These are phyloP conservation scores for Ladona fulva DNA, from an alignment of 1,140 invertebrate genomes.

Conservation along the genomic window DNA sequence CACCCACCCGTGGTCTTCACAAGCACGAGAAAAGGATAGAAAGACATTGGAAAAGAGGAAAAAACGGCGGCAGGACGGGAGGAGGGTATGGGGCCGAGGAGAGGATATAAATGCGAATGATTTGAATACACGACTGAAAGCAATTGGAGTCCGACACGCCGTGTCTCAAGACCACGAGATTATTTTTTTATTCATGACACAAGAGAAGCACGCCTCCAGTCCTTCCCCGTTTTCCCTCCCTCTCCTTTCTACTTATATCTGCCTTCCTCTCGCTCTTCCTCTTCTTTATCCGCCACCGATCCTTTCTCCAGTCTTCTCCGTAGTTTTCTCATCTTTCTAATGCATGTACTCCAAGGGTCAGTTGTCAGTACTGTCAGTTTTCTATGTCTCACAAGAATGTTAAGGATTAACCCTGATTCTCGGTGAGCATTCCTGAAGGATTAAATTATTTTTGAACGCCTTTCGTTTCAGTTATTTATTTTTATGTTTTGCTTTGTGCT, in stretches of 20 bases:
- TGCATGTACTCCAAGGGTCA: too few relatives aligned
- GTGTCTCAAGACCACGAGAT: background rate
- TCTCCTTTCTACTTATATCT: conserved; percentile 15
- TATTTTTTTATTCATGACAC: conserved; percentile 8
- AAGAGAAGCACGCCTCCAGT: conserved; percentile 17
- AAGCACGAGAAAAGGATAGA: background rate
- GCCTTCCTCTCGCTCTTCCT: conserved; percentile 20
- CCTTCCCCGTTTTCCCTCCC: conserved; percentile 18
- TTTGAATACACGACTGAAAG: conserved; percentile 9
- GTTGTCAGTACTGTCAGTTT: too few relatives aligned
- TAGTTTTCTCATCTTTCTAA: too few relatives aligned
- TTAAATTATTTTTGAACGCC: too few relatives aligned
- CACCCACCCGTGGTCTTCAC: too few relatives aligned
- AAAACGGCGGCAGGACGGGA: background rate
- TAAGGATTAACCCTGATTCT: too few relatives aligned
- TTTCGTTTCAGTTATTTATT: too few relatives aligned
- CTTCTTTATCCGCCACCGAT: background rate
- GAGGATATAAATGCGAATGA: background rate
- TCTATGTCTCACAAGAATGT: too few relatives aligned
- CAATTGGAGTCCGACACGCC: conserved; percentile 1
- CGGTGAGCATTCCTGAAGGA: too few relatives aligned
- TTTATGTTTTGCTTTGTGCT: too few relatives aligned
- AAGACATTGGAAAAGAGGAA: background rate
- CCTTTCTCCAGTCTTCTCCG: background rate
- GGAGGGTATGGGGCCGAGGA: background rate